phyloP scores from a whole-genome alignment of 2,113 vertebrate species.

The Poeciliopsis retropinna region DNA sequence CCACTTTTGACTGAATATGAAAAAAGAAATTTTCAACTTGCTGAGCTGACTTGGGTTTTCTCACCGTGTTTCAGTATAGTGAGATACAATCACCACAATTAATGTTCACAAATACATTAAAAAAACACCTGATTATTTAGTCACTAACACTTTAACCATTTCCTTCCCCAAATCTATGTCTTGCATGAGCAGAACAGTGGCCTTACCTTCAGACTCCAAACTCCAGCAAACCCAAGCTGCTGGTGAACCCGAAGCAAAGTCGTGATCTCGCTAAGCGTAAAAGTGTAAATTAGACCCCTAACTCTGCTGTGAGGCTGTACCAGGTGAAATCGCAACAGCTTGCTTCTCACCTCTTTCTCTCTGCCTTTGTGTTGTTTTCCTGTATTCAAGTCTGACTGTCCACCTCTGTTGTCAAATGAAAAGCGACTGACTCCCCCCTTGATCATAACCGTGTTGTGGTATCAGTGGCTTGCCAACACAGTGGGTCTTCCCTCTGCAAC shows the following conservation, averaged over 20 bases:
- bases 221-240: conserved; percentile 9
- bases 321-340: conserved; percentile 15
- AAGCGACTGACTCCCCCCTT: conserved; percentile 10
- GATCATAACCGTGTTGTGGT: conserved; percentile 35
- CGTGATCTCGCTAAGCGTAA: background rate
- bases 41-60: background rate
- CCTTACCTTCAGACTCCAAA: conserved; percentile 58
- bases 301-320: conserved; percentile 25
- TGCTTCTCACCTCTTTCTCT: conserved; percentile 24
- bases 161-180: background rate
- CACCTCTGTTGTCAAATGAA: conserved; percentile 35
- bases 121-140: background rate
- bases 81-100: background rate
- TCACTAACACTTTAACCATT: conserved; percentile 8
- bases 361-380: conserved; percentile 22
- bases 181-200: background rate
- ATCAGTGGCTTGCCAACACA: conserved; percentile 24
- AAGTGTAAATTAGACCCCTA: conserved; percentile 2
- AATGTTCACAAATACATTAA: background rate
- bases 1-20: background rate
- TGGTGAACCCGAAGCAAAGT: background rate
- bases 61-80: background rate
- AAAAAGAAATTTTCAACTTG: background rate
- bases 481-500: conserved; percentile 13
- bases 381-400: conserved; percentile 34